Evolutionary conservation across 1,140 invertebrate species (phyloP).

Genomic region (Scaptomyza montana): DNA sequence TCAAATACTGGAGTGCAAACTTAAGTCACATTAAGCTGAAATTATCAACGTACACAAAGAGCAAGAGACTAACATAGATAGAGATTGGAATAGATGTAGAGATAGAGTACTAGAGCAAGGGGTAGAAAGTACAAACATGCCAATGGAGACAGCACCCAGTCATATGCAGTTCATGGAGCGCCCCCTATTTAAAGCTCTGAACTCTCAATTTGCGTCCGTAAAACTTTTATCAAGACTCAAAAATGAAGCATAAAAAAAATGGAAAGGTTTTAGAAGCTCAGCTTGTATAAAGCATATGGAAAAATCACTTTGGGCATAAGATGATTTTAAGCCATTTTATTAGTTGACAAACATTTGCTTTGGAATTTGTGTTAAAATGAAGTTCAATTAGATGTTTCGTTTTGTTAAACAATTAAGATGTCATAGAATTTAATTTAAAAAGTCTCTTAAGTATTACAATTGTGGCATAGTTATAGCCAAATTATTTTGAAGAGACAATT

Average conservation of each 20-base stretch:
- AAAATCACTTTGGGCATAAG: too few relatives aligned
- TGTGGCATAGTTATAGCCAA: not conserved
- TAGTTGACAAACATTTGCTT: too few relatives aligned
- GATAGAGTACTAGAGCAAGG: not conserved
- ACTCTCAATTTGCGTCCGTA: constrained; percentile 3
- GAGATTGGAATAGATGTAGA: not conserved
- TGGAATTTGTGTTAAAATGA: not conserved
- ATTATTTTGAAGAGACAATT: too few relatives aligned
- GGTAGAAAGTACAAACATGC: not conserved
- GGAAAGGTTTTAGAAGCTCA: not conserved
- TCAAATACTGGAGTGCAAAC: constrained; percentile 76
- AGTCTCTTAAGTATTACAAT: too few relatives aligned
- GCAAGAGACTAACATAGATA: not conserved
- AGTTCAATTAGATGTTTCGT: not conserved
- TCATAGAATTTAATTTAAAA: too few relatives aligned
- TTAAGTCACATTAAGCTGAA: constrained; percentile 76
- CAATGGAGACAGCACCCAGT: constrained; percentile 10
- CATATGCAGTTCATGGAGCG: constrained; percentile 19
- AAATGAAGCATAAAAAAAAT: constrained; percentile 3
- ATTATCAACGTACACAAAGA: constrained; percentile 62
- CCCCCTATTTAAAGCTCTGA: constrained; percentile 2
- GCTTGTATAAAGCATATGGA: too few relatives aligned
- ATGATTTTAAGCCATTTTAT: too few relatives aligned
- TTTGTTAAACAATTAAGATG: too few relatives aligned
- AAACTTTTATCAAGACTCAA: constrained; percentile 9